phyloP scores from a whole-genome alignment of 2,113 vertebrate genomes.

The Lophura nycthemera region DNA sequence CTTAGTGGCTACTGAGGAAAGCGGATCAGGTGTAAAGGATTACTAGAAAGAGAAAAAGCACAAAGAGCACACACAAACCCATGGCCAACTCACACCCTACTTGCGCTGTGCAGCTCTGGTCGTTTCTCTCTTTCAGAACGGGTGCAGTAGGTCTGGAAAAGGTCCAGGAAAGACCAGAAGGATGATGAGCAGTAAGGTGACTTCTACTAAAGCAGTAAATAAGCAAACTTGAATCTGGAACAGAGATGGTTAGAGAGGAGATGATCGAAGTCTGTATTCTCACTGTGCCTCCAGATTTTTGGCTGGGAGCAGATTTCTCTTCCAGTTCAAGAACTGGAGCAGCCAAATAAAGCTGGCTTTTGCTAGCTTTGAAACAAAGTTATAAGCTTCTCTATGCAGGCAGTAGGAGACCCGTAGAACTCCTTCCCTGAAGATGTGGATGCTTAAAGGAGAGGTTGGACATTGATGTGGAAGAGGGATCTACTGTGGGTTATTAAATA shows the following conservation, averaged over 20 bases:
- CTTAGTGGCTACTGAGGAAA: not conserved
- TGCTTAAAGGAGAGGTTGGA: not conserved
- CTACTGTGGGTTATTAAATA: not conserved
- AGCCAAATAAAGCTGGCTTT: not conserved
- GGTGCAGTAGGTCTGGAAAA: not conserved
- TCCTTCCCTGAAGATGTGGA: not conserved
- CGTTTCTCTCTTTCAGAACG: not conserved
- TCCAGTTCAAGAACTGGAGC: not conserved
- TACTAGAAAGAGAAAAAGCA: not conserved
- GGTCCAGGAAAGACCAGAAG: not conserved
- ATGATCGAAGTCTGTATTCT: not conserved
- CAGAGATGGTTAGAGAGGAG: not conserved
- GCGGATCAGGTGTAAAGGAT: fast-evolving
- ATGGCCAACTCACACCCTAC: fast-evolving
- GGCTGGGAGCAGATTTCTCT: not conserved
- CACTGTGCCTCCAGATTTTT: not conserved
- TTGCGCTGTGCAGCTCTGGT: not conserved
- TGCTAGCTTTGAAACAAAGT: not conserved
- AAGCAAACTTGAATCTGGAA: not conserved
- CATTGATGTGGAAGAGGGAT: not conserved
- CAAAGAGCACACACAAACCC: not conserved
- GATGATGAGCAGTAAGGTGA: not conserved
- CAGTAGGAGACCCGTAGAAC: not conserved
- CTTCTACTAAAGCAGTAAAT: not conserved
- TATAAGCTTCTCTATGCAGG: not conserved